A percentile compares a stretch with the other conserved stretches of the same genome.
Conservation (phyloP, 2,797 vertebrate species). For the Staurois parvus region DNA sequence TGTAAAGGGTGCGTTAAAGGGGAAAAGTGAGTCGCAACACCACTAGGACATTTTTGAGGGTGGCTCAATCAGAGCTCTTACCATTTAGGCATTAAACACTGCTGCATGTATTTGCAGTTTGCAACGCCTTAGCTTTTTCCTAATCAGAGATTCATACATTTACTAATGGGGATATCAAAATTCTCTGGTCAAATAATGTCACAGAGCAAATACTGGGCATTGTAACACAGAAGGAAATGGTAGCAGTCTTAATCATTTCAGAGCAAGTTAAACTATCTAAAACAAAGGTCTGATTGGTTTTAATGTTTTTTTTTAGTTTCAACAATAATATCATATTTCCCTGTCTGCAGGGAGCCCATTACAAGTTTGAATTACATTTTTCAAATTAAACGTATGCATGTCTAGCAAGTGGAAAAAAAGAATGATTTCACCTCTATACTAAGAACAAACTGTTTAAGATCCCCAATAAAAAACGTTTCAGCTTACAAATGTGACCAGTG, state of each 20-base stretch:
- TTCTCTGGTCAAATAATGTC: neutral
- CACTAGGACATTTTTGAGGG: no score
- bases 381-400: constrained; percentile 17
- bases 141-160: no score
- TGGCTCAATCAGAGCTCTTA: no score
- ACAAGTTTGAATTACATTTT: constrained; percentile 24
- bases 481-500: constrained; percentile 44
- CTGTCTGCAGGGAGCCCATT: constrained; percentile 1
- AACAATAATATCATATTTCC: constrained; percentile 21
- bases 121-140: no score
- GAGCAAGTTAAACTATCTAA: neutral
- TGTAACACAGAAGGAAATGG: neutral
- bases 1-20: no score
- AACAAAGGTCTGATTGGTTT: neutral
- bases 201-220: neutral
- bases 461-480: constrained; percentile 1
- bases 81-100: no score
- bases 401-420: constrained; percentile 15
- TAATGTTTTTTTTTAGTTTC: constrained; percentile 10
- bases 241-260: neutral
- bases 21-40: no score
- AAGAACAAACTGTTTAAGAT: constrained; percentile 26
- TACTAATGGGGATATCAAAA: neutral
- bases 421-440: constrained; percentile 7
- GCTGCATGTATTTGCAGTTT: no score